These are phyloP conservation scores for Anorthoa munda DNA, from an alignment of 2,888 invertebrate species.

Conservation along the genomic window DNA sequence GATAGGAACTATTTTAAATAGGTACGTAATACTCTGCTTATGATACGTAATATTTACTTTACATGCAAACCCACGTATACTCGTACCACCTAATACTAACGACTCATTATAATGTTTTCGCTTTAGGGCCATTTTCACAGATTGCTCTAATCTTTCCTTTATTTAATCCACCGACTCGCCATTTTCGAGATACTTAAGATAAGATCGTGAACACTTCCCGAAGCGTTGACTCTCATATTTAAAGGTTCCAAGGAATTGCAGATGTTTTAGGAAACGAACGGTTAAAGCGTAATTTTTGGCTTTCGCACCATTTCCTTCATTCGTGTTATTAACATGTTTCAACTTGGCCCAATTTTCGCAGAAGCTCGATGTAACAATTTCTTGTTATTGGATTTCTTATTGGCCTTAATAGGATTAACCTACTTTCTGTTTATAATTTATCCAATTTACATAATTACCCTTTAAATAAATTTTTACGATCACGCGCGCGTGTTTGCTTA, in stretches of 20 bases:
- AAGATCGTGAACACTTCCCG: slow-evolving; percentile 50
- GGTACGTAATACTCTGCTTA: no score
- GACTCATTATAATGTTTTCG: slow-evolving; percentile 46
- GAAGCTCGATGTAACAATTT: neutral
- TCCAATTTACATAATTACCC: neutral
- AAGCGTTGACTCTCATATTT: slow-evolving; percentile 54
- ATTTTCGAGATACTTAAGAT: slow-evolving; percentile 61
- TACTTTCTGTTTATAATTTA: neutral
- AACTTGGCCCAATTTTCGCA: slow-evolving; percentile 14
- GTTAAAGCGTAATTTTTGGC: slow-evolving; percentile 26
- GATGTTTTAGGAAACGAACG: slow-evolving; percentile 31
- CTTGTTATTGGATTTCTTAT: slow-evolving; percentile 10
- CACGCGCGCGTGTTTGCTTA: neutral
- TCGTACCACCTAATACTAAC: slow-evolving; percentile 13
- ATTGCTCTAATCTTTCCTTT: slow-evolving; percentile 56
- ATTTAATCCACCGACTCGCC: slow-evolving; percentile 57
- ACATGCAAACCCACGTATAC: slow-evolving; percentile 15
- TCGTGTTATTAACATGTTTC: slow-evolving; percentile 15
- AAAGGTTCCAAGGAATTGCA: slow-evolving; percentile 35
- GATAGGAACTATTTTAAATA: no score
- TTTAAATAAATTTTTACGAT: neutral
- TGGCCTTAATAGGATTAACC: neutral
- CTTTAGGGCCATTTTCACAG: slow-evolving; percentile 38
- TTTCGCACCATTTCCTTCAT: slow-evolving; percentile 1
- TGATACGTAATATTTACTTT: neutral